These are phyloP conservation scores for Brachypterus glaber DNA, from an alignment of 2,888 invertebrate species.

Conservation along the genomic window DNA sequence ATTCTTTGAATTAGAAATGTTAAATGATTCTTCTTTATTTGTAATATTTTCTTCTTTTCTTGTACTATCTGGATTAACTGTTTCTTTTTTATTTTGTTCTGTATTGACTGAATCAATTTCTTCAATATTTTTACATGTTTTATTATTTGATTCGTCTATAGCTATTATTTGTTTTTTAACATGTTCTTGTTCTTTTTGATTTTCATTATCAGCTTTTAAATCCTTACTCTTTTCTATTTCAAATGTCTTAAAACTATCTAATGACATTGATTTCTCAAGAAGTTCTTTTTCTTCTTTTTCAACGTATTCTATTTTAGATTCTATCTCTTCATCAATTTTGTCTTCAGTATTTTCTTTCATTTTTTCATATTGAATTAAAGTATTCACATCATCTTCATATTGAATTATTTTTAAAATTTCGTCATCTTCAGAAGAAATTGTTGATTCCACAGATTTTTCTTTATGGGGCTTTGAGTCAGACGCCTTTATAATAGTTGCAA, in stretches of 20 bases:
- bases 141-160: not conserved
- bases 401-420: conserved; percentile 2
- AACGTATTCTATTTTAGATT: no score
- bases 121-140: not conserved
- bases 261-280: conserved; percentile 5
- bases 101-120: not conserved
- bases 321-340: no score
- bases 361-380: no score
- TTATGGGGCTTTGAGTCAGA: no score
- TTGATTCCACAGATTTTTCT: conserved; percentile 4
- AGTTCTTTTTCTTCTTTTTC: conserved; percentile 8
- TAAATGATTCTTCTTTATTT: not conserved
- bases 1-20: no score
- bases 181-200: not conserved
- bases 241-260: not conserved
- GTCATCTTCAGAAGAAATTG: conserved; percentile 7
- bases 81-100: conserved; percentile 1
- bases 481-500: no score
- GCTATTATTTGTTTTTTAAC: not conserved
- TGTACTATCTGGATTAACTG: not conserved
- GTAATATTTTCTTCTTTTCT: not conserved
- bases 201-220: not conserved
- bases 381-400: conserved; percentile 1
- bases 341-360: no score
- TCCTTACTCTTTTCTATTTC: not conserved